phyloP scores from a whole-genome alignment of 2,797 vertebrate species.

The Anableps anableps region DNA sequence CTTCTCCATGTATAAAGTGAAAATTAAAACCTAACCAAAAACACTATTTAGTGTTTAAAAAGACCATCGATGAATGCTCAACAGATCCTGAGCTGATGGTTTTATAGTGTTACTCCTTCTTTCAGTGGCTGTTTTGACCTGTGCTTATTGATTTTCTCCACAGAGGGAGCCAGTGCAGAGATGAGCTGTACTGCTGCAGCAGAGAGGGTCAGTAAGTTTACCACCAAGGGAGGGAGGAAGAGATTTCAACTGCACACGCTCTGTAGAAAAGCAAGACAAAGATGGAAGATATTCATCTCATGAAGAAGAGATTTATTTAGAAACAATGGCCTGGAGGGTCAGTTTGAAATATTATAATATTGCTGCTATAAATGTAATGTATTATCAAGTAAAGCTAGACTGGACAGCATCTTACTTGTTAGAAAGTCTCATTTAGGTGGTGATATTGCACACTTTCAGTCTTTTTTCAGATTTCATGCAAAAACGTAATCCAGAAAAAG shows the following conservation, averaged over 20 bases:
- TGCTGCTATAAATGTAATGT: constrained; percentile 5
- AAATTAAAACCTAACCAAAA: constrained; percentile 15
- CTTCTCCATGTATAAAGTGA: background rate
- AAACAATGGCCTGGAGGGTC: constrained; percentile 29
- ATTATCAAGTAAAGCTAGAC: background rate
- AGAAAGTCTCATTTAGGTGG: background rate
- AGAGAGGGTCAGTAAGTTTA: constrained; percentile 74
- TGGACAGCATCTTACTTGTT: background rate
- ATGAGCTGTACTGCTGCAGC: constrained; percentile 66
- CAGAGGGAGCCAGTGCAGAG: constrained; percentile 66
- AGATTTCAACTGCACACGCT: constrained; percentile 41
- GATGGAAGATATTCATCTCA: constrained; percentile 30
- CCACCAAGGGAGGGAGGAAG: constrained; percentile 47
- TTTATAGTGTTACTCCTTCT: constrained; percentile 64
- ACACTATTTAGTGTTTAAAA: constrained; percentile 4
- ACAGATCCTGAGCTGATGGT: constrained; percentile 55
- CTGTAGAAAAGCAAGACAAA: constrained; percentile 22
- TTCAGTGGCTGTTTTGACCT: constrained; percentile 68
- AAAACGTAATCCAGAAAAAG: background rate
- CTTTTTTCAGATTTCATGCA: background rate
- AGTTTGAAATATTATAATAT: constrained; percentile 24
- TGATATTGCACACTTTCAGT: background rate
- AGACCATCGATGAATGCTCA: constrained; percentile 12
- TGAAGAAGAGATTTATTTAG: constrained; percentile 41
- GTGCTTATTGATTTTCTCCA: constrained; percentile 72